phyloP scores from a whole-genome alignment of 2,113 vertebrate genomes.

The Vidua macroura region DNA sequence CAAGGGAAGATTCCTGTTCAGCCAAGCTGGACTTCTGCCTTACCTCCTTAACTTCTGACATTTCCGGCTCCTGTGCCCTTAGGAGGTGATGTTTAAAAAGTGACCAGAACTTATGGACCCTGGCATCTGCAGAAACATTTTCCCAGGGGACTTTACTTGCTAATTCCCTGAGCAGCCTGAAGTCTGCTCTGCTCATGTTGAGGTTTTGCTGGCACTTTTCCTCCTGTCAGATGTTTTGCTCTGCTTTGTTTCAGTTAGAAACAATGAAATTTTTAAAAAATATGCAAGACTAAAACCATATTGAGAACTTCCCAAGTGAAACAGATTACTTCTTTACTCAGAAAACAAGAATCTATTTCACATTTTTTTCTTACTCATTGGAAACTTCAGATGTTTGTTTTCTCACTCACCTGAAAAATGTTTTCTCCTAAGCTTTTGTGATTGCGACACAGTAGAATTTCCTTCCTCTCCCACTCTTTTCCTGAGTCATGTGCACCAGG shows the following conservation, averaged over 20 bases:
- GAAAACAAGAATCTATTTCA: background rate
- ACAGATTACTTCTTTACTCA: background rate
- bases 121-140: background rate
- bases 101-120: background rate
- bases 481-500: background rate
- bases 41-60: background rate
- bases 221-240: background rate
- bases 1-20: background rate
- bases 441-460: background rate
- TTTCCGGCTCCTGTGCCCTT: background rate
- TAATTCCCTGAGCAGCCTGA: background rate
- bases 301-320: background rate
- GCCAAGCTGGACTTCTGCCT: background rate
- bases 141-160: background rate
- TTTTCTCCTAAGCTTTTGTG: background rate
- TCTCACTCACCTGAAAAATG: constrained; percentile 4
- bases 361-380: background rate
- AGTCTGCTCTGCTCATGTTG: background rate
- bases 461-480: background rate
- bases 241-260: background rate
- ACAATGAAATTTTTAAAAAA: background rate
- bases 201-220: background rate
- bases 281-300: background rate
- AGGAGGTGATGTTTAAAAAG: background rate
- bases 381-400: constrained; percentile 12